phyloP scores from a whole-genome alignment of 2,888 invertebrate species.

The Tricholauxania praeusta region DNA sequence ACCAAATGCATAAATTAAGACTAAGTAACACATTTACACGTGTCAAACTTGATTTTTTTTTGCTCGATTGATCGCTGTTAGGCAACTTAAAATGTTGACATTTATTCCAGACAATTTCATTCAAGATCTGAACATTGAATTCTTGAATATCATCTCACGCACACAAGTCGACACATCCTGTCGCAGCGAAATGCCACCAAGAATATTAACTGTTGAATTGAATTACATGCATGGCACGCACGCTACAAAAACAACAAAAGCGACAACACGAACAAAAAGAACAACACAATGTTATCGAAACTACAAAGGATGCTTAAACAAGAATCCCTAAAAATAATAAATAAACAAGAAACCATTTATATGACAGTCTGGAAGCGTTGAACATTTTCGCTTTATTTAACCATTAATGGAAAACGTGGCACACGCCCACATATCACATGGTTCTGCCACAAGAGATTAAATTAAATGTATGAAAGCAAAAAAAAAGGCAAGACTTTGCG shows the following conservation, averaged over 20 bases:
- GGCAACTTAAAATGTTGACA: not conserved
- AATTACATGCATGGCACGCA: conserved; percentile 33
- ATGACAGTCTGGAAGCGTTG: too few species aligned
- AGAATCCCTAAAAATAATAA: conserved; percentile 1
- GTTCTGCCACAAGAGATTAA: too few species aligned
- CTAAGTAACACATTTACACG: too few species aligned
- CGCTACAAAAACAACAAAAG: conserved; percentile 5
- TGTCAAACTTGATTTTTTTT: too few species aligned
- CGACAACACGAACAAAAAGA: not conserved
- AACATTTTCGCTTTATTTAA: too few species aligned
- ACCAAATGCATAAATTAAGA: too few species aligned
- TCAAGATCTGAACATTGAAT: too few species aligned
- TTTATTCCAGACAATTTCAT: not conserved
- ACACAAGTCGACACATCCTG: not conserved
- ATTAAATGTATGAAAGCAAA: too few species aligned
- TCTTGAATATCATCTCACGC: not conserved
- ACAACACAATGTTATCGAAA: not conserved
- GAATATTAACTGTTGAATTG: conserved; percentile 24
- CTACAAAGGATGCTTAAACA: conserved; percentile 5
- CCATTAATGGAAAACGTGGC: too few species aligned
- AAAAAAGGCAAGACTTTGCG: too few species aligned
- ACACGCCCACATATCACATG: too few species aligned
- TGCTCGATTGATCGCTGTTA: too few species aligned
- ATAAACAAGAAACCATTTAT: conserved; percentile 9
- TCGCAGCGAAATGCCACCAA: not conserved